Base-by-base conservation (phyloP, 2,888 invertebrate genomes). In the Dioctria rufipes region DNA sequence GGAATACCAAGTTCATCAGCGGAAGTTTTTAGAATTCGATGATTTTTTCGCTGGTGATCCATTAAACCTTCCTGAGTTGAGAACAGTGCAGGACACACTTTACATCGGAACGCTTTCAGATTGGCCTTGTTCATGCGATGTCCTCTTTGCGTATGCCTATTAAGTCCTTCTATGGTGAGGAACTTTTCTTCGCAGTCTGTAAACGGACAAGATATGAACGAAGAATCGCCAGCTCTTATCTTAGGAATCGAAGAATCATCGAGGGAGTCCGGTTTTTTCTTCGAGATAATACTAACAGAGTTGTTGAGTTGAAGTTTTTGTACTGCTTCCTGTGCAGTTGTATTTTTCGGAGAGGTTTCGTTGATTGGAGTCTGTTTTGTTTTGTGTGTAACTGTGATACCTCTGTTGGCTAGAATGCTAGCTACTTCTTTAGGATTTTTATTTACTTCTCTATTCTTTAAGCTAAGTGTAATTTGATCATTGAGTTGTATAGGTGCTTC, bases 401-500 rank as follows among this genome's bases (percentile, higher is more conserved):
- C 95, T 82, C 95, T 90, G 5, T 93, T 93, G 3, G 94, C 95
- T 81, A 95, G 88, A 81, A 95, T 93, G 86, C 93, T 94, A 0
- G 95, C 95, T 85, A 95, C 94, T 0, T 93, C 93, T 85, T 92
- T 93, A 0, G 94, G 93, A 86, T 94, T 94, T 58, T 92, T 92
- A 71, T 92, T 92, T 3, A 89, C 86, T 84, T 85, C 75, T n/a
- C 88, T 83, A 84, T 92, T 92, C 63, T 91, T 88, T 11, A 91
- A 90, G 51, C 93, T 93, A 83, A 94, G 90, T 2, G 94, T 94
- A 82, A 94, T 93, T 81, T 94, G 93, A 85, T 93, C 94, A n/a
- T 93, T 93, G 63, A 94, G 88, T 87, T 93, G 93, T 86, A 94
- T 91, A 2, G 91, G 90, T n/a, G 54, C 4, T 13, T 91, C 91